Conservation (phyloP, 2,113 vertebrate genomes). For the Emydocephalus ijimae region DNA sequence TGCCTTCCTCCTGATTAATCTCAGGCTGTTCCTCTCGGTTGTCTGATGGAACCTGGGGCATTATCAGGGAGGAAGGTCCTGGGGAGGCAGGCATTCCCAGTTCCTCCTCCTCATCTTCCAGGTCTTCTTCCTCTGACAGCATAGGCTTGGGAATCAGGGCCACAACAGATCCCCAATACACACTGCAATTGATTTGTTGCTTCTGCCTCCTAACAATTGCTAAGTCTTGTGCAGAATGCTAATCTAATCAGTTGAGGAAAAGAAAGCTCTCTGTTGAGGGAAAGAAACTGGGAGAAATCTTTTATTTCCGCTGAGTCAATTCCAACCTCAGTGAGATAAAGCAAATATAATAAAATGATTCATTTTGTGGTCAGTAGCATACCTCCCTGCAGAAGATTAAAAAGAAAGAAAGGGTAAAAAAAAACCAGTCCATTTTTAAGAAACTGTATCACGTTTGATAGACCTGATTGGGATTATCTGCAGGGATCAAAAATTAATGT, state of each 20-base stretch:
- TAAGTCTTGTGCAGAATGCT: not conserved
- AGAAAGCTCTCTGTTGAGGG: not conserved
- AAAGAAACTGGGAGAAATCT: not conserved
- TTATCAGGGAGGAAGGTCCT: too few relatives aligned
- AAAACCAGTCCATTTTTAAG: not conserved
- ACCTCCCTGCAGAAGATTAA: not conserved
- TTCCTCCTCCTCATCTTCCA: too few relatives aligned
- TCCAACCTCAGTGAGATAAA: conserved; percentile 2
- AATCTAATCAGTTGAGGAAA: not conserved
- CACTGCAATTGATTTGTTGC: conserved; percentile 52
- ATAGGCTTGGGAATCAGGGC: too few relatives aligned
- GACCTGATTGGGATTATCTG: not conserved
- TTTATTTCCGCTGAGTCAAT: not conserved
- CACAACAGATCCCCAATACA: conserved; percentile 30
- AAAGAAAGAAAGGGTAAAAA: not conserved
- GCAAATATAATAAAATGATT: not conserved
- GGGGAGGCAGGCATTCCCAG: too few relatives aligned
- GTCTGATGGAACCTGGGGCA: too few relatives aligned
- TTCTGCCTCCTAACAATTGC: conserved; percentile 30
- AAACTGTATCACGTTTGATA: not conserved
- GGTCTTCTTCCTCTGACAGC: too few relatives aligned
- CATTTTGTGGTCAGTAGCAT: not conserved
- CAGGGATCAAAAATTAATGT: not conserved
- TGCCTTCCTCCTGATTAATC: too few relatives aligned
- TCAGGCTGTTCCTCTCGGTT: too few relatives aligned